A percentile compares a stretch with the other conserved stretches of the same genome.
Evolutionary conservation across 2,888 invertebrate species (phyloP).

Genomic region (Prenolepis imparis): DNA sequence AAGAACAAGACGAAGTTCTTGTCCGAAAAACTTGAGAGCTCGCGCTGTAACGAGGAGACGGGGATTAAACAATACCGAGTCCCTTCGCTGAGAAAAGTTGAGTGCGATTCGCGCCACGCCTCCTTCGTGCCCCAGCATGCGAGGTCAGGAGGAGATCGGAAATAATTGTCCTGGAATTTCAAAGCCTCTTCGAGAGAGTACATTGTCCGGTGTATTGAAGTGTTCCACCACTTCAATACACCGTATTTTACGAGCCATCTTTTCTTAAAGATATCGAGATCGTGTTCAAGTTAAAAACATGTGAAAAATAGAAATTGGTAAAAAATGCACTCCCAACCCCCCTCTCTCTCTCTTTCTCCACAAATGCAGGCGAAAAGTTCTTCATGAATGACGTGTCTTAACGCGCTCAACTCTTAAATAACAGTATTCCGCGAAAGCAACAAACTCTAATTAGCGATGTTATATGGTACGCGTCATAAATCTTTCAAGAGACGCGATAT

Average conservation of each 20-base stretch:
- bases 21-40: conserved; percentile 76
- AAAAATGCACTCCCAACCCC: not conserved
- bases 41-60: conserved; percentile 73
- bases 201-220: not conserved
- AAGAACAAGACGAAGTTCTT: conserved; percentile 67
- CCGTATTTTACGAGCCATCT: not conserved
- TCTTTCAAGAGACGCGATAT: not conserved
- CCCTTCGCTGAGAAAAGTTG: conserved; percentile 45
- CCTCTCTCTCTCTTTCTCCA: too few relatives aligned
- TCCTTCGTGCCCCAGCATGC: not conserved
- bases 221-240: not conserved
- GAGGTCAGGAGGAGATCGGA: conserved; percentile 26
- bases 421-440: not conserved
- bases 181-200: not conserved
- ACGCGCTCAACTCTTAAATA: conserved; percentile 10
- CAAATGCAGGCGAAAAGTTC: too few relatives aligned
- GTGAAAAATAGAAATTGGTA: not conserved
- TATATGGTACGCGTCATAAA: not conserved
- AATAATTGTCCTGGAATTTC: conserved; percentile 42
- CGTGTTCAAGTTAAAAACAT: not conserved
- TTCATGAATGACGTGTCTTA: not conserved
- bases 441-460: conserved; percentile 3
- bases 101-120: conserved; percentile 47
- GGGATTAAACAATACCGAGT: conserved; percentile 77
- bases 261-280: not conserved